Percentiles rank a stretch among this genome's conserved stretches.
These are phyloP conservation scores for Mythimna pallens DNA, from an alignment of 2,888 invertebrate genomes.

Conservation along the genomic window DNA sequence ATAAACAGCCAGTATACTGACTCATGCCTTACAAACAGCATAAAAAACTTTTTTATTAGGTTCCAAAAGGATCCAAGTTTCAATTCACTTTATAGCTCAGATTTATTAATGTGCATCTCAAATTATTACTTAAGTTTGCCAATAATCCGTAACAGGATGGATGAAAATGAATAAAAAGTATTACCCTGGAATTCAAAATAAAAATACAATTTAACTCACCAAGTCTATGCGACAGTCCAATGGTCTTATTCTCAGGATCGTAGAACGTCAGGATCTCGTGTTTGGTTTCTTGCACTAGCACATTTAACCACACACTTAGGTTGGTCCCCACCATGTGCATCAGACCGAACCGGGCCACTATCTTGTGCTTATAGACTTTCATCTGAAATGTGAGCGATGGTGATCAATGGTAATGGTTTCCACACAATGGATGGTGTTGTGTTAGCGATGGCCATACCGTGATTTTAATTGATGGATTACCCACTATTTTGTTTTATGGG, in stretches of 20 bases:
- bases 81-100: not conserved
- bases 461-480: slow-evolving; percentile 51
- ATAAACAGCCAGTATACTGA: slow-evolving; percentile 4
- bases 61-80: not conserved
- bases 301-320: slow-evolving; percentile 98
- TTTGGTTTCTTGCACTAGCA: slow-evolving; percentile 98
- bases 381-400: slow-evolving; percentile 91
- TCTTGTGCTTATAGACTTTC: slow-evolving; percentile 96
- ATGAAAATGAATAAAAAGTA: no score
- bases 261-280: slow-evolving; percentile 98
- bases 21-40: not conserved
- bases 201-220: slow-evolving; percentile 83
- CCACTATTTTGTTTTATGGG: slow-evolving; percentile 23
- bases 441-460: slow-evolving; percentile 12
- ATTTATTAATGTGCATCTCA: not conserved
- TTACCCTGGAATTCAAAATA: no score
- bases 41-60: slow-evolving; percentile 17
- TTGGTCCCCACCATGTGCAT: slow-evolving; percentile 99
- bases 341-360: slow-evolving; percentile 97
- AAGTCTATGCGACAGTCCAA: slow-evolving; percentile 94
- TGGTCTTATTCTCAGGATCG: slow-evolving; percentile 96
- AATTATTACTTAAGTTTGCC: not conserved
- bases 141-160: not conserved
- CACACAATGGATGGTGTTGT: slow-evolving; percentile 29
- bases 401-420: slow-evolving; percentile 40